Conservation (phyloP, 2,888 invertebrate genomes). For the Parasteatoda lunata region DNA sequence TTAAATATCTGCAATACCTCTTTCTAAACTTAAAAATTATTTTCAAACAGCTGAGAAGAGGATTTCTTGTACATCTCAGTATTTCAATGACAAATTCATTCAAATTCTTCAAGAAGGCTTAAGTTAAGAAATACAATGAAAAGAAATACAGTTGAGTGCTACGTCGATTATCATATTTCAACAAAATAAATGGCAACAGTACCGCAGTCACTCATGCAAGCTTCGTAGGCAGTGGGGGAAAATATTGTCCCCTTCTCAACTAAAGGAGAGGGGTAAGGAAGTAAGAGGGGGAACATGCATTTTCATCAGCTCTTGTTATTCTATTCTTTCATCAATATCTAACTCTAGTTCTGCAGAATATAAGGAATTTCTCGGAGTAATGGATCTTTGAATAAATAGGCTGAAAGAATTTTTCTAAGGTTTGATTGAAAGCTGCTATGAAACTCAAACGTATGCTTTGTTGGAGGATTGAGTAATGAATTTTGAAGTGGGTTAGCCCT, state of each 20-base stretch:
- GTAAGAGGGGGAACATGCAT: not conserved
- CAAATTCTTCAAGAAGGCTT: not conserved
- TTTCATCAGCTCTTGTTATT: conserved; percentile 22
- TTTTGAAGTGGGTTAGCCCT: no score
- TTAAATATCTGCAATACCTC: not conserved
- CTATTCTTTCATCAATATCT: not conserved
- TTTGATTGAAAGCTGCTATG: not conserved
- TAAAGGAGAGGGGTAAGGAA: not conserved
- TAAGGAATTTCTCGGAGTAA: not conserved
- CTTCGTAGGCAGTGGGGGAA: no score
- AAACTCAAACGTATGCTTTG: no score
- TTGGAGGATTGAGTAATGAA: no score
- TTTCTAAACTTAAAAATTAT: not conserved
- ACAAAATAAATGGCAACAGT: conserved; percentile 28
- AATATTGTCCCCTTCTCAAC: conserved; percentile 4
- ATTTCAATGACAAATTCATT: not conserved
- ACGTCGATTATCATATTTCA: conserved; percentile 42
- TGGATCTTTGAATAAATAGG: not conserved
- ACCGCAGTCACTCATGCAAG: conserved; percentile 1
- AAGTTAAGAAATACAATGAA: not conserved
- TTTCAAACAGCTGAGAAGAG: not conserved
- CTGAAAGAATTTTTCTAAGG: not conserved
- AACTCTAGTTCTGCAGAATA: not conserved
- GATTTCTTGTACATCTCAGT: not conserved
- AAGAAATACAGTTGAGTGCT: not conserved